Conservation (phyloP, 1,140 invertebrate genomes). For the Aphelenchoides besseyi region DNA sequence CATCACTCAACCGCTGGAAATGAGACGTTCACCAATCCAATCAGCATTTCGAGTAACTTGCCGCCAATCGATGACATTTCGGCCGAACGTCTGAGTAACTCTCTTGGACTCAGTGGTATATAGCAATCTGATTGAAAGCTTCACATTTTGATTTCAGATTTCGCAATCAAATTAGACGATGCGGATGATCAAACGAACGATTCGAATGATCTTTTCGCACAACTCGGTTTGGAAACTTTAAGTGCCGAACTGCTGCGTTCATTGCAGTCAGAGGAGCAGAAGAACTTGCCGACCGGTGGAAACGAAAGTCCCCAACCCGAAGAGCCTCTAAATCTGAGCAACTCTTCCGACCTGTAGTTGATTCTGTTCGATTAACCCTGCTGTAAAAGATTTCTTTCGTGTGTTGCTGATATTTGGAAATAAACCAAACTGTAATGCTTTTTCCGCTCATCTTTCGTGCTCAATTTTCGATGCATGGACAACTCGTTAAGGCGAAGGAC, state of each 20-base stretch:
- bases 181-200: not conserved
- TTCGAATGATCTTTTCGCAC: not conserved
- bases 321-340: no score
- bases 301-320: no score
- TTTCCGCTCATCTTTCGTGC: not conserved
- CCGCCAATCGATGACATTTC: not conserved
- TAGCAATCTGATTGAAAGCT: not conserved
- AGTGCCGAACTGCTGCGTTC: not conserved
- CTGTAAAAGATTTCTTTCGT: no score
- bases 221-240: not conserved
- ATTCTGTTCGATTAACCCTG: no score
- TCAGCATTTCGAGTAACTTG: no score
- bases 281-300: no score
- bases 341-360: no score
- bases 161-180: not conserved
- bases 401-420: not conserved
- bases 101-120: not conserved
- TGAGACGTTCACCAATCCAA: not conserved
- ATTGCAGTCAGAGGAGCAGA: not conserved
- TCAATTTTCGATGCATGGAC: conserved; percentile 1
- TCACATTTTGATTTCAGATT: not conserved
- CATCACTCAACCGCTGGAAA: conserved; percentile 70
- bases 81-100: not conserved
- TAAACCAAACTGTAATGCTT: not conserved
- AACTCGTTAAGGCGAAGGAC: not conserved